A percentile compares a stretch with the other conserved stretches of the same genome.
Evolutionary conservation across 53 echinoderm and acorn worm genomes (phyloP).

Genomic region (Crossaster papposus): DNA sequence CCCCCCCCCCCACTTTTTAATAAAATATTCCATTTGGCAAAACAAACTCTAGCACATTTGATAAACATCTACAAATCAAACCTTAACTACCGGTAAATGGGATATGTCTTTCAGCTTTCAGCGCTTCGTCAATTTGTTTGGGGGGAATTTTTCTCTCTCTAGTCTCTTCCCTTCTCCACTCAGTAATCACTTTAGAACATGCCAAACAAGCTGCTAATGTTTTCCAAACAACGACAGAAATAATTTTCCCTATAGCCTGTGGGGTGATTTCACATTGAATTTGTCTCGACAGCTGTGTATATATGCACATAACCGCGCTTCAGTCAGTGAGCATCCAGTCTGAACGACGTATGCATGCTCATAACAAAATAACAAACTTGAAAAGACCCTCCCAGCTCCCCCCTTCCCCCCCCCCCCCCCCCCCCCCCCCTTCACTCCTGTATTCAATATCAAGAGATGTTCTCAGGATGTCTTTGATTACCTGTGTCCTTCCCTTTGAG

Average conservation of each 20-base stretch:
- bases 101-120: too few species aligned
- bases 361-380: not conserved
- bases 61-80: not conserved
- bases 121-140: not conserved
- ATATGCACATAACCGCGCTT: too few species aligned
- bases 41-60: not conserved
- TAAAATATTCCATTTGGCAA: not conserved
- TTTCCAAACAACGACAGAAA: not conserved
- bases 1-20: not conserved
- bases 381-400: not conserved
- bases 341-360: not conserved
- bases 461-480: slow-evolving; percentile 12
- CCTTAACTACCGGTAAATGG: too few species aligned
- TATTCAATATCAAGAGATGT: not conserved
- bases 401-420: not conserved
- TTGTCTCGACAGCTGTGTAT: not conserved
- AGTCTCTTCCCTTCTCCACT: too few species aligned
- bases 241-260: not conserved
- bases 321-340: not conserved
- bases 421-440: too few species aligned
- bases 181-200: not conserved
- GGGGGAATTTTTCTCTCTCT: not conserved
- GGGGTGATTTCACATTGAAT: not conserved
- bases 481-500: not conserved
- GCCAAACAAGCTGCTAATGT: slow-evolving; percentile 1